Evolutionary conservation across 2,888 invertebrate species (phyloP).

Genomic region (Idaea aversata): DNA sequence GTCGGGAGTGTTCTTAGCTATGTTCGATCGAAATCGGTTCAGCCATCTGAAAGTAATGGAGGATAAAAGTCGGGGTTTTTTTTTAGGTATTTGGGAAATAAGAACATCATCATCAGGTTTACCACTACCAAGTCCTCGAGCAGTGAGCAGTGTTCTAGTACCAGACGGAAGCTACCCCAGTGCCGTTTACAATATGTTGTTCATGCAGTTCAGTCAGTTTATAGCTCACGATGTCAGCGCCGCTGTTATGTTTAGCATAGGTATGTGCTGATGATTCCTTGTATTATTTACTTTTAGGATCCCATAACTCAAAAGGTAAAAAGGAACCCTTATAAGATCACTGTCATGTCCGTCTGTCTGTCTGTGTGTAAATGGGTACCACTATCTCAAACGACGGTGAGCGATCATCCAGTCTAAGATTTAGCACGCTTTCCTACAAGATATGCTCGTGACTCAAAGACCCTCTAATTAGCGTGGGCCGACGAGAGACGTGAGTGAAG

Average conservation of each 20-base stretch:
- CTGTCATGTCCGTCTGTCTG: no score
- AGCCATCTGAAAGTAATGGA: neutral
- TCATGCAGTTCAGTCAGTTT: constrained; percentile 91
- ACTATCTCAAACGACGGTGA: no score
- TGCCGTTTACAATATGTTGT: constrained; percentile 81
- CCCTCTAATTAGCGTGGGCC: no score
- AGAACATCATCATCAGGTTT: constrained; percentile 65
- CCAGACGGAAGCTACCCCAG: constrained; percentile 81
- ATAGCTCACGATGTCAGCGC: constrained; percentile 87
- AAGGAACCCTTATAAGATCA: no score
- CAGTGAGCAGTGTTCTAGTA: constrained; percentile 83
- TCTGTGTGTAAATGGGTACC: no score
- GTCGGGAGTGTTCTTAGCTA: neutral
- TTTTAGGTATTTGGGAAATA: constrained; percentile 74
- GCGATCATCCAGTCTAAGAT: no score
- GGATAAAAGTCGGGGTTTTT: neutral
- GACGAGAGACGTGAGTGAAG: no score
- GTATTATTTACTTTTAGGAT: no score
- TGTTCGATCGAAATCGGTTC: neutral
- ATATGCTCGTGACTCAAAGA: no score
- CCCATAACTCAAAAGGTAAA: no score
- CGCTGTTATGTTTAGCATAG: constrained; percentile 84
- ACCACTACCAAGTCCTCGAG: constrained; percentile 83
- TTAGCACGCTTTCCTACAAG: no score
- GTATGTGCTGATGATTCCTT: constrained; percentile 63